Evolutionary conservation across 2,113 vertebrate genomes (phyloP).

Genomic region (Platysternon megacephalum): DNA sequence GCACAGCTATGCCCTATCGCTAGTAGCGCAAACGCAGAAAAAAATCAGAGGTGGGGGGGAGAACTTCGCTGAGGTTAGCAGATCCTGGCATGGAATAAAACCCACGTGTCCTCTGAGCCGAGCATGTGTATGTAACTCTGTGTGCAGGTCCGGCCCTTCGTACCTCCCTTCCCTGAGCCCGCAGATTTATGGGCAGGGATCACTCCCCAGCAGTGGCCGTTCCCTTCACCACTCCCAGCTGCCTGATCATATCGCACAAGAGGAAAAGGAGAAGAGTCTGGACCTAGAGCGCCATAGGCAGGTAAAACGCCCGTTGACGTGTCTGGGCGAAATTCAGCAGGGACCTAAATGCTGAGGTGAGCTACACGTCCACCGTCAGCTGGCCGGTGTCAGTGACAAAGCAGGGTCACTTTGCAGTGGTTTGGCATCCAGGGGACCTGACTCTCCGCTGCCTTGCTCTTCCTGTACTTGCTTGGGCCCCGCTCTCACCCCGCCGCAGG

Average conservation of each 20-base stretch:
- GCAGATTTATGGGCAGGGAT: slow-evolving; percentile 18
- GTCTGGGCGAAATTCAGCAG: background rate
- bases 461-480: background rate
- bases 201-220: fast-evolving
- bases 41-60: fast-evolving
- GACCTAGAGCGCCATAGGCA: background rate
- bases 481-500: too few species aligned
- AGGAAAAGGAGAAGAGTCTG: background rate
- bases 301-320: background rate
- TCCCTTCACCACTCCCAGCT: background rate
- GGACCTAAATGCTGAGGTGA: background rate
- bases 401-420: background rate
- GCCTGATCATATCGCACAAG: background rate
- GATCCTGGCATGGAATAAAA: background rate
- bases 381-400: background rate
- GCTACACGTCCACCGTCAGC: background rate
- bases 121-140: background rate
- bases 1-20: background rate
- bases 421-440: background rate
- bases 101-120: fast-evolving
- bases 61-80: background rate
- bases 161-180: slow-evolving; percentile 53
- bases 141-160: background rate
- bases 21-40: background rate
- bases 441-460: background rate